Percentiles rank a stretch among this genome's conserved stretches.
These are phyloP conservation scores for Chlamydotis undulata DNA, from an alignment of 2,113 vertebrate species.

Conservation along the genomic window DNA sequence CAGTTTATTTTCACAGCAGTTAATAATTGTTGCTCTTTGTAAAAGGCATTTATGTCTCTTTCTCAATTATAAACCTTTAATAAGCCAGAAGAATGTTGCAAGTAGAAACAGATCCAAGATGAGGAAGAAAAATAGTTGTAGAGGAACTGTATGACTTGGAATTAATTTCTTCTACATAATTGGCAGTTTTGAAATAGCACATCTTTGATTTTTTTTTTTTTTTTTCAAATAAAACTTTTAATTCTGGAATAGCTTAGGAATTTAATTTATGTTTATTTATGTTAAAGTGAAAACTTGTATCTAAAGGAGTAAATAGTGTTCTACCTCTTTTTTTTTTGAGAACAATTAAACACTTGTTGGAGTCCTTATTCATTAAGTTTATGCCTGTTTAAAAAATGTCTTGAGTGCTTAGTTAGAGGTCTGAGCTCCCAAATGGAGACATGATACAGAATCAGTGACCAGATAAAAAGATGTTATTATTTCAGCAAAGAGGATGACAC, in stretches of 20 bases:
- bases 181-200: neutral
- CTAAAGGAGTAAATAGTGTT: neutral
- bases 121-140: neutral
- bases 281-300: neutral
- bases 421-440: neutral
- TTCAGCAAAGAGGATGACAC: neutral
- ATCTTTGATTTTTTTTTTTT: neutral
- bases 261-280: neutral
- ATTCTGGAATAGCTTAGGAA: neutral
- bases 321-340: neutral
- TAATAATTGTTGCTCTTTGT: slow-evolving; percentile 4
- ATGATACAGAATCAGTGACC: neutral
- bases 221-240: neutral
- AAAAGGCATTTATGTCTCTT: neutral
- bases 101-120: slow-evolving; percentile 15
- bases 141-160: neutral
- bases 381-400: neutral
- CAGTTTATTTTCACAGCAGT: slow-evolving; percentile 1
- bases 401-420: neutral
- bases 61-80: neutral
- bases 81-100: slow-evolving; percentile 1
- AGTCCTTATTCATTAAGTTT: neutral
- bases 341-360: neutral
- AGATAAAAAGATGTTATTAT: neutral
- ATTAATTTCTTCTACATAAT: neutral